Evolutionary conservation across 2,113 vertebrate genomes (phyloP).

Genomic region (western clawed frog (Xenopus tropicalis)): DNA sequence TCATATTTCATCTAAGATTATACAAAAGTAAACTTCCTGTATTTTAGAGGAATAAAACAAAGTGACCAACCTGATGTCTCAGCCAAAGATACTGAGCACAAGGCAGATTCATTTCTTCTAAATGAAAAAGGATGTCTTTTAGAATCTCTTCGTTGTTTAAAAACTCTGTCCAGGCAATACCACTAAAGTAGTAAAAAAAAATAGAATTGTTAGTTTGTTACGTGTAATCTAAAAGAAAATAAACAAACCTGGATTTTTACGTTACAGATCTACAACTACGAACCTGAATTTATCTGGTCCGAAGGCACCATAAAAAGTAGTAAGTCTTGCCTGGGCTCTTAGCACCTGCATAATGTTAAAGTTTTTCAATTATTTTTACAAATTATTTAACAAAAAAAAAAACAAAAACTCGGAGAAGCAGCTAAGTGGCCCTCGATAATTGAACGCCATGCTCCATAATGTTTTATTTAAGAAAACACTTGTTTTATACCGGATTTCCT

Average conservation of each 20-base stretch:
- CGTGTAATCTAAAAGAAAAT: too few species aligned
- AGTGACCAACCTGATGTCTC: conserved; percentile 89
- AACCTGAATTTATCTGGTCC: conserved; percentile 72
- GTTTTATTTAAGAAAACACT: too few species aligned
- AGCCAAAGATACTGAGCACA: conserved; percentile 92
- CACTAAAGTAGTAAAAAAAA: conserved; percentile 58
- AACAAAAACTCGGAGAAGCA: too few species aligned
- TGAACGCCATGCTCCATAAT: too few species aligned
- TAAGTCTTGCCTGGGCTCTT: conserved; percentile 81
- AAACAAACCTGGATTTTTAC: not conserved
- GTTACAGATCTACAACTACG: not conserved
- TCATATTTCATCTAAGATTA: too few species aligned
- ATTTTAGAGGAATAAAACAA: not conserved
- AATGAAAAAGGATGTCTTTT: conserved; percentile 69
- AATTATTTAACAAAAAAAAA: too few species aligned
- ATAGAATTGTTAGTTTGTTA: not conserved
- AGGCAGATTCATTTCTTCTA: conserved; percentile 76
- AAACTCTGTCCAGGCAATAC: conserved; percentile 89
- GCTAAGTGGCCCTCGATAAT: too few species aligned
- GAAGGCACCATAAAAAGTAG: conserved; percentile 85
- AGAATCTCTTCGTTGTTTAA: conserved; percentile 78
- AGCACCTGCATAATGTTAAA: conserved; percentile 62
- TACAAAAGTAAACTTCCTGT: too few species aligned
- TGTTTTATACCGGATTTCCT: too few species aligned
- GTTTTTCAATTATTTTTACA: too few species aligned